Evolutionary conservation across 2,888 invertebrate species (phyloP), one percentile per base, ranked within the genome.

Genomic region (Chymomyza procnemis): DNA sequence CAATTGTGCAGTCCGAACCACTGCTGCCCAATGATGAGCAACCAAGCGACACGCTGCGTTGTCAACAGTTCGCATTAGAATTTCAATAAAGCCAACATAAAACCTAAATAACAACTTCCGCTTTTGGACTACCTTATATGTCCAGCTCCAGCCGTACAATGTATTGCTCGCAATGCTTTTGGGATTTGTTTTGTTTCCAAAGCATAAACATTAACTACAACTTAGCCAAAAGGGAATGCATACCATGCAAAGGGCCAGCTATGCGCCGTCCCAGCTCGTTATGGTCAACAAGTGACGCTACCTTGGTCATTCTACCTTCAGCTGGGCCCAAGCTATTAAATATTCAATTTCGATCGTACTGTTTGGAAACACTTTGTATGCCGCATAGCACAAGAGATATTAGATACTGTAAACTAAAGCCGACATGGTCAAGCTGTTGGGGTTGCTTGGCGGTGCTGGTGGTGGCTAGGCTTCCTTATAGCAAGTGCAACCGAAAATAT

Each of bases 51-150:
- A 50, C 50, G 34, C 34, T 18, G 14, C 54, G 47, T 47, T 63
- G 63, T 46, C 63, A 63, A 41, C 63, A 22, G 30, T 41, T 12
- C 41, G 46, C 46, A 54, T 62, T 62, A 54, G 83, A 79, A 83
- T 85, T 69, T 78, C 81, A 82, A 82, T 83, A 74, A 79, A 66
- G 66, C 66, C 66, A 41, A 46, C 65, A 59, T 21, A 58, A 73
- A 73, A 65, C 69, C 79, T 73, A 79, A 82, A 81, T 79, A 78
- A 76, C 70, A 80, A 82, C 83, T 83, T 83, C 83, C 83, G 83
- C 80, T 77, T 69, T 70, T 41, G 58, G 59, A 41, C 62, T 60
- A 50, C 75, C 75, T 72, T 73, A 68, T 65, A 67, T 56, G 54
- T 41, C 26, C 26, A 26, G 12, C 34, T 41, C 3, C 1, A 41